phyloP scores from a whole-genome alignment of 2,888 invertebrate genomes.

The Apotomis betuletana region DNA sequence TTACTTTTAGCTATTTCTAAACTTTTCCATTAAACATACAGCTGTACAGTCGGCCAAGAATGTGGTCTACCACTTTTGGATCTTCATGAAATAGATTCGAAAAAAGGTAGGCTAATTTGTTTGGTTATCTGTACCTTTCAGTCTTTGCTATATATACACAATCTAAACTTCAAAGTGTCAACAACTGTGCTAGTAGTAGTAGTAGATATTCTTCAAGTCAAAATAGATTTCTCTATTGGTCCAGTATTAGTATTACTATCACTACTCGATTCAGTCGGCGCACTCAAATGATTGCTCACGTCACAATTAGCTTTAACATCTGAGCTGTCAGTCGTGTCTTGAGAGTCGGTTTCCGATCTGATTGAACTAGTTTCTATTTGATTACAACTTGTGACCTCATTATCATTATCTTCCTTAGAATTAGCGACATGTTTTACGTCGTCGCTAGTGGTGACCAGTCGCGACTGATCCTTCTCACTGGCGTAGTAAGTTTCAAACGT shows the following conservation, averaged over 20 bases:
- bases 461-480: constrained; percentile 30
- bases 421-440: constrained; percentile 14
- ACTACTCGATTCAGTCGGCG: neutral
- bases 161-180: neutral
- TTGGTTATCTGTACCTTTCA: neutral
- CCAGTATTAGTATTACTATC: neutral
- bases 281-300: neutral
- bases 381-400: constrained; percentile 5
- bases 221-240: too few relatives aligned
- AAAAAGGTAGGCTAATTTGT: too few relatives aligned
- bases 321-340: too few relatives aligned
- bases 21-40: neutral
- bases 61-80: too few relatives aligned
- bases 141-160: constrained; percentile 3
- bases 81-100: too few relatives aligned
- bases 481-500: constrained; percentile 28
- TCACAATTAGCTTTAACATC: neutral
- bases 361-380: neutral
- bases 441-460: constrained; percentile 27
- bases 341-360: too few relatives aligned
- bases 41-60: too few relatives aligned
- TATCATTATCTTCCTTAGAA: neutral
- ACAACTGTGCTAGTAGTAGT: too few relatives aligned
- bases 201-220: neutral
- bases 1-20: constrained; percentile 1